Conservation (phyloP, 2,113 vertebrate species). For the Poeciliopsis occidentalis region DNA sequence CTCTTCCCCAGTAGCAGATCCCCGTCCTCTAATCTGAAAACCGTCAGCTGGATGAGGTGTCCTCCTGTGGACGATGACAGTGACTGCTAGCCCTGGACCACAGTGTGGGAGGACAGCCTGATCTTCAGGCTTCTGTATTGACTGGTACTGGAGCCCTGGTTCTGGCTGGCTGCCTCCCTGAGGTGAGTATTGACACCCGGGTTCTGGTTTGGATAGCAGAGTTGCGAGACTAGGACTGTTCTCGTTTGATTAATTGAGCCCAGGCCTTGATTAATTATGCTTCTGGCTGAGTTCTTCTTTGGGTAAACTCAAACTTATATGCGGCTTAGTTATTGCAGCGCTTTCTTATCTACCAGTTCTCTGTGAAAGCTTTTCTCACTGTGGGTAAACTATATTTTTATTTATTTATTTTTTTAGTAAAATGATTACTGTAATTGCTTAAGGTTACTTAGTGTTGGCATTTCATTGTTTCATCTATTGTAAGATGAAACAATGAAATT, state of each 20-base stretch:
- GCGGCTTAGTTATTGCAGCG: conserved; percentile 10
- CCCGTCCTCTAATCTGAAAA: background rate
- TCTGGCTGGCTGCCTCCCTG: conserved; percentile 75
- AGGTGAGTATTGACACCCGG: conserved; percentile 74
- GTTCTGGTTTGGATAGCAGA: conserved; percentile 74
- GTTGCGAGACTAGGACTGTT: conserved; percentile 58
- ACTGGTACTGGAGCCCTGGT: conserved; percentile 63
- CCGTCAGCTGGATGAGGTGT: background rate
- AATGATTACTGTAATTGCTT: background rate
- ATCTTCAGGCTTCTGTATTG: conserved; percentile 74
- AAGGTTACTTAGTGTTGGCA: background rate
- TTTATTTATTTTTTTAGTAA: no score
- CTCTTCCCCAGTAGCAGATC: background rate
- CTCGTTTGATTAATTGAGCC: conserved; percentile 78
- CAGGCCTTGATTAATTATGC: conserved; percentile 76
- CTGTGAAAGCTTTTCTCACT: background rate
- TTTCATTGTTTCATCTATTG: background rate
- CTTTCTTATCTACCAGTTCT: conserved; percentile 11
- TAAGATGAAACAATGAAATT: background rate
- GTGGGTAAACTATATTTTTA: background rate
- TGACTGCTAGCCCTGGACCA: conserved; percentile 46
- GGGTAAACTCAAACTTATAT: conserved; percentile 57
- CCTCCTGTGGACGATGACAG: conserved; percentile 34
- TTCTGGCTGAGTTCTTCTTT: conserved; percentile 50
- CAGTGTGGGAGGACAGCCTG: conserved; percentile 71